Evolutionary conservation across 2,797 vertebrate genomes (phyloP).

Genomic region (Columba guinea): DNA sequence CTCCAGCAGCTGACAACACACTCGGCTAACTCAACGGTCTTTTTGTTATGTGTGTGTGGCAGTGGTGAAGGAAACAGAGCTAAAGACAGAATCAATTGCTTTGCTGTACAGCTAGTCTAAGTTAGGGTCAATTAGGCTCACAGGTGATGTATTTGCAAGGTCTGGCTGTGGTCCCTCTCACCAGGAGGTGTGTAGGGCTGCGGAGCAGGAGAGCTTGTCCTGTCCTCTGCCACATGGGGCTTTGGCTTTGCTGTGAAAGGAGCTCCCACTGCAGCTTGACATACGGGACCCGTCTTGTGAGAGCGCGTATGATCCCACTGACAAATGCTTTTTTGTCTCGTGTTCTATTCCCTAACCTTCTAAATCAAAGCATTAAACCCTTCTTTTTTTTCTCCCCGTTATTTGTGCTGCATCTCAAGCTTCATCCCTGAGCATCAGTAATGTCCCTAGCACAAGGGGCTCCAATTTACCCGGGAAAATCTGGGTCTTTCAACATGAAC

Average conservation of each 20-base stretch:
- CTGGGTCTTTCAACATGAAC: not conserved
- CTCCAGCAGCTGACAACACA: not conserved
- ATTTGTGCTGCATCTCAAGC: not conserved
- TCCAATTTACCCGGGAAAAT: not conserved
- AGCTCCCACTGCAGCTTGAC: not conserved
- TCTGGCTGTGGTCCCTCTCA: not conserved
- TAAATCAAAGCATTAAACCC: not conserved
- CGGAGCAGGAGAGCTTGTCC: not conserved
- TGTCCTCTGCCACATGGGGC: not conserved
- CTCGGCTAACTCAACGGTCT: not conserved
- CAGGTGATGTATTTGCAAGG: not conserved
- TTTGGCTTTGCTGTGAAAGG: not conserved
- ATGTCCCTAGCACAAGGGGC: not conserved
- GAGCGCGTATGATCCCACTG: not conserved
- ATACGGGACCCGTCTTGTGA: not conserved
- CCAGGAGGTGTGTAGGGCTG: rapidly evolving
- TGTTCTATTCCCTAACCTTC: not conserved
- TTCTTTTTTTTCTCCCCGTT: not conserved
- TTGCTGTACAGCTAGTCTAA: not conserved
- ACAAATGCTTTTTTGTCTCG: not conserved
- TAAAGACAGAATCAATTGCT: not conserved
- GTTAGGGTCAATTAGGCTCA: not conserved
- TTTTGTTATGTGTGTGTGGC: not conserved
- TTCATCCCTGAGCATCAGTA: not conserved
- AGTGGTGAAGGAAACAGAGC: not conserved